Percentiles rank a stretch among this genome's conserved stretches.
phyloP scores from a whole-genome alignment of 2,888 invertebrate species.

The Aspidiotus rigidus region DNA sequence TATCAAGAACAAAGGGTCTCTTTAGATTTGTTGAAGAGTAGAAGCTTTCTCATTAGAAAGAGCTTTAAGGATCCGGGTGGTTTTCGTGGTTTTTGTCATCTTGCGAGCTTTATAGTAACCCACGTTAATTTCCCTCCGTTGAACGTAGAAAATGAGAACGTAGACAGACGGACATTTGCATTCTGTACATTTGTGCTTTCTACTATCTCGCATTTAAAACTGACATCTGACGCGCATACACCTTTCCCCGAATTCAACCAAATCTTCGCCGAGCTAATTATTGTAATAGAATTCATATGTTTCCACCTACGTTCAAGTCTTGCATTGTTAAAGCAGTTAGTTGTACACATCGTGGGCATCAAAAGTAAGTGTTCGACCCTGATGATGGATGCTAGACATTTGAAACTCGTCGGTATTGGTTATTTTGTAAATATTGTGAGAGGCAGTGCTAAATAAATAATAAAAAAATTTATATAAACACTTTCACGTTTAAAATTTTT shows the following conservation, averaged over 20 bases:
- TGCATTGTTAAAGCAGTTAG: too few relatives aligned
- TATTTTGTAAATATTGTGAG: too few relatives aligned
- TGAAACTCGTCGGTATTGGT: too few relatives aligned
- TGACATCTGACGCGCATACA: constrained; percentile 22
- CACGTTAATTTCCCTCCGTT: constrained; percentile 30
- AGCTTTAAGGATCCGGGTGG: constrained; percentile 33
- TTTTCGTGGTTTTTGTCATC: constrained; percentile 32
- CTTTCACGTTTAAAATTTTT: too few relatives aligned
- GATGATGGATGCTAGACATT: too few relatives aligned
- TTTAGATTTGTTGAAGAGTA: constrained; percentile 25
- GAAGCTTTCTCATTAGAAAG: constrained; percentile 33
- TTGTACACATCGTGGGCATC: too few relatives aligned
- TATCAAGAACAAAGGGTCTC: constrained; percentile 32
- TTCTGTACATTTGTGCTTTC: not conserved
- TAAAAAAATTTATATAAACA: too few relatives aligned
- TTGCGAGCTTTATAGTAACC: constrained; percentile 30
- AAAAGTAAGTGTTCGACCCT: too few relatives aligned
- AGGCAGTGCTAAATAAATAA: too few relatives aligned
- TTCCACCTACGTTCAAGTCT: too few relatives aligned
- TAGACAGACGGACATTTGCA: not conserved
- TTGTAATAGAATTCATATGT: constrained; percentile 8
- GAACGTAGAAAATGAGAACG: constrained; percentile 9
- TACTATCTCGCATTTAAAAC: constrained; percentile 19
- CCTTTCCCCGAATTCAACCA: not conserved
- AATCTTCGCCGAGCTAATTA: constrained; percentile 26